Conservation (phyloP, 2,113 vertebrate genomes). For the Sinocyclocheilus grahami region DNA sequence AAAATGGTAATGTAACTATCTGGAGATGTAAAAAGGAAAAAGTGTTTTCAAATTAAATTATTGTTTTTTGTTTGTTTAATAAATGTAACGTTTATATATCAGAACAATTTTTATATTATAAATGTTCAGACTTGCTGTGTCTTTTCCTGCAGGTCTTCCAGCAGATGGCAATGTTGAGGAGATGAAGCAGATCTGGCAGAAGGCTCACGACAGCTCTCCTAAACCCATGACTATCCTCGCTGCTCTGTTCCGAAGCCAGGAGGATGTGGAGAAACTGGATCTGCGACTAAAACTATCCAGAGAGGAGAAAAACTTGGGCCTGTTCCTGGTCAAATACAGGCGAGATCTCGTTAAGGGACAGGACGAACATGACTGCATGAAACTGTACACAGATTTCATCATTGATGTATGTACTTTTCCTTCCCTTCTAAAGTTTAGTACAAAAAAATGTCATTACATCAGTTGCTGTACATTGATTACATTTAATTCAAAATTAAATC, state of each 20-base stretch:
- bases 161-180: constrained; percentile 80
- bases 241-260: constrained; percentile 77
- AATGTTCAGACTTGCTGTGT: background rate
- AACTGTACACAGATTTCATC: constrained; percentile 86
- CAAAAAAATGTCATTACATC: background rate
- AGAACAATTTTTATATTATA: no score
- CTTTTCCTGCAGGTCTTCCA: constrained; percentile 81
- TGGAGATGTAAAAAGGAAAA: background rate
- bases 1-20: background rate
- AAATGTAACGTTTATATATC: no score
- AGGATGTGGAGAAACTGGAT: constrained; percentile 88
- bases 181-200: constrained; percentile 82
- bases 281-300: constrained; percentile 89
- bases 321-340: constrained; percentile 87
- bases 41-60: no score
- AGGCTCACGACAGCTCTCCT: constrained; percentile 73
- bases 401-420: constrained; percentile 83
- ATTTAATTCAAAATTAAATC: no score
- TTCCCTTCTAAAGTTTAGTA: background rate
- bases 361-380: constrained; percentile 76
- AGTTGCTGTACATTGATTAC: no score
- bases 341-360: constrained; percentile 77
- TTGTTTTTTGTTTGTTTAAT: no score
- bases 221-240: constrained; percentile 91
- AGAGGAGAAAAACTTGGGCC: constrained; percentile 88